Evolutionary conservation across 2,113 vertebrate genomes (phyloP).

Genomic region (Oxyura jamaicensis): DNA sequence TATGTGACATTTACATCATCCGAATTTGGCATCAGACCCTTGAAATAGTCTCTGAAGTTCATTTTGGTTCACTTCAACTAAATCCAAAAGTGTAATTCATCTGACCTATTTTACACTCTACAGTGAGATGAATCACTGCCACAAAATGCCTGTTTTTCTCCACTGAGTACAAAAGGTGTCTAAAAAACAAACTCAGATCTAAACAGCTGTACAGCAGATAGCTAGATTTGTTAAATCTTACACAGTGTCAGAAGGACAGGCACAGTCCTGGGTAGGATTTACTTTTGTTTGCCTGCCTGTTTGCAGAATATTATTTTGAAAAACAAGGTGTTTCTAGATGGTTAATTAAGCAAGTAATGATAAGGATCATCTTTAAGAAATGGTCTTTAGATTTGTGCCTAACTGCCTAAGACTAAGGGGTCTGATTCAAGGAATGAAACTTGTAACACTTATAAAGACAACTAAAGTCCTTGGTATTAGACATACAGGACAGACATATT

Average conservation of each 20-base stretch:
- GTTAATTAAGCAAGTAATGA: neutral
- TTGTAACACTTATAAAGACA: neutral
- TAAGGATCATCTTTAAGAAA: neutral
- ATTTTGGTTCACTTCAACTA: neutral
- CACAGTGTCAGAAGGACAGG: accelerated
- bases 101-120: neutral
- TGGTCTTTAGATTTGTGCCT: neutral
- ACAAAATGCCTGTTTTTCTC: neutral
- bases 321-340: neutral
- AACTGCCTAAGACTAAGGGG: neutral
- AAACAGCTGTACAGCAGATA: neutral
- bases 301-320: neutral
- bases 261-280: neutral
- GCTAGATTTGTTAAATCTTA: neutral
- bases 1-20: slow-evolving; percentile 3
- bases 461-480: neutral
- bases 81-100: neutral
- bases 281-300: neutral
- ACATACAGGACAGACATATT: neutral
- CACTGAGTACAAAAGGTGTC: neutral
- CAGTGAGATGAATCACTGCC: neutral
- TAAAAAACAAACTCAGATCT: neutral
- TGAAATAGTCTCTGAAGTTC: neutral
- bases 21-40: neutral
- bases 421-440: neutral